Evolutionary conservation across 2,113 vertebrate species (phyloP).

Genomic region (Anolis sagrei): DNA sequence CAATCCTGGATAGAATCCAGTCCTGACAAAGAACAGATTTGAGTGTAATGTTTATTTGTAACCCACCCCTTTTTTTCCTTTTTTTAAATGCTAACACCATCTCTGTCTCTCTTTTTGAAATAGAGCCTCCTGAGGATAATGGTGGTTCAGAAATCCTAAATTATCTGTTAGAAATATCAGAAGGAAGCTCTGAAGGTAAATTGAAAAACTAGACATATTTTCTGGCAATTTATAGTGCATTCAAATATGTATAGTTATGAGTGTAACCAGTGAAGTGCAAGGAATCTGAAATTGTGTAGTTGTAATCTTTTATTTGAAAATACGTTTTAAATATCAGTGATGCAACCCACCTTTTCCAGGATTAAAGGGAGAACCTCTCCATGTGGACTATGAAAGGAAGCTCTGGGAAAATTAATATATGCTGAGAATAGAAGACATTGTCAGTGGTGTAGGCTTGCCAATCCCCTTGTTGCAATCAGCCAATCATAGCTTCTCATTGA

Average conservation of each 20-base stretch:
- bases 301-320: no score
- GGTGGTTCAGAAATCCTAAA: slow-evolving; percentile 94
- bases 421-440: no score
- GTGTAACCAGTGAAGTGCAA: not conserved
- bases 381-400: no score
- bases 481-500: no score
- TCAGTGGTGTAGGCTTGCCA: no score
- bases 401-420: no score
- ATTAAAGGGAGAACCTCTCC: no score
- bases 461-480: no score
- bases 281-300: not conserved
- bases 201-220: not conserved
- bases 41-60: not conserved
- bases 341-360: no score
- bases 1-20: not conserved
- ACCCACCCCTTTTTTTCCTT: not conserved
- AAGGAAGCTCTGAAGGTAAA: slow-evolving; percentile 91
- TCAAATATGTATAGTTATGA: not conserved
- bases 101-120: slow-evolving; percentile 30
- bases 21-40: not conserved
- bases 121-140: slow-evolving; percentile 94
- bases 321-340: no score
- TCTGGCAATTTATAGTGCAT: not conserved
- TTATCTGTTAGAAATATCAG: slow-evolving; percentile 92
- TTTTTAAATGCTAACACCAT: slow-evolving; percentile 12